phyloP scores from a whole-genome alignment of 1,140 invertebrate species.

The Physella acuta region DNA sequence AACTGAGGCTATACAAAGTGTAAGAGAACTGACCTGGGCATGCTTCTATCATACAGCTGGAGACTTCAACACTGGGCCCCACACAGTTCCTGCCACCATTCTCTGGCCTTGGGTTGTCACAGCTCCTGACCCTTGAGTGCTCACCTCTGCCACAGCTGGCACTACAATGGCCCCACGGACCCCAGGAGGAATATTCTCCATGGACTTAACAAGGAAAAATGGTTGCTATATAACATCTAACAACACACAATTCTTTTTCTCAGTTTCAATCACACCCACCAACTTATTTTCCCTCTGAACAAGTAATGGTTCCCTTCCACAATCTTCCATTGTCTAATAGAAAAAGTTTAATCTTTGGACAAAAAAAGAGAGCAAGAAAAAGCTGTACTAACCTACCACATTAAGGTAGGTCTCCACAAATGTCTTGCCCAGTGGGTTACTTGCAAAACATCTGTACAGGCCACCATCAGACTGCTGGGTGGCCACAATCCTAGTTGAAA shows the following conservation, averaged over 20 bases:
- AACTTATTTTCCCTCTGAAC: too few species aligned
- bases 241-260: too few species aligned
- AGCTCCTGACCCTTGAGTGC: slow-evolving; percentile 66
- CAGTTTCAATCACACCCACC: too few species aligned
- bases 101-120: slow-evolving; percentile 64
- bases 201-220: slow-evolving; percentile 63
- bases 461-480: slow-evolving; percentile 59
- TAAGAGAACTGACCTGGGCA: too few species aligned
- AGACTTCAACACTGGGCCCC: slow-evolving; percentile 37
- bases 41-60: slow-evolving; percentile 38
- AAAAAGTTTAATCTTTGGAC: too few species aligned
- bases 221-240: too few species aligned
- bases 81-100: slow-evolving; percentile 51
- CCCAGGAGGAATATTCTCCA: slow-evolving; percentile 70
- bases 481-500: slow-evolving; percentile 54
- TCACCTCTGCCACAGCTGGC: slow-evolving; percentile 69
- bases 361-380: too few species aligned
- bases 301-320: too few species aligned
- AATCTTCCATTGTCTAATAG: too few species aligned
- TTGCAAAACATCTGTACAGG: slow-evolving; percentile 62
- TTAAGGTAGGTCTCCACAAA: slow-evolving; percentile 51
- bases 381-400: slow-evolving; percentile 57
- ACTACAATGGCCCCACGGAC: slow-evolving; percentile 69
- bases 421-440: slow-evolving; percentile 55
- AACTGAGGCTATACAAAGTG: too few species aligned